Conservation (phyloP, 1,140 invertebrate genomes). For the Xylocopa sonorina region DNA sequence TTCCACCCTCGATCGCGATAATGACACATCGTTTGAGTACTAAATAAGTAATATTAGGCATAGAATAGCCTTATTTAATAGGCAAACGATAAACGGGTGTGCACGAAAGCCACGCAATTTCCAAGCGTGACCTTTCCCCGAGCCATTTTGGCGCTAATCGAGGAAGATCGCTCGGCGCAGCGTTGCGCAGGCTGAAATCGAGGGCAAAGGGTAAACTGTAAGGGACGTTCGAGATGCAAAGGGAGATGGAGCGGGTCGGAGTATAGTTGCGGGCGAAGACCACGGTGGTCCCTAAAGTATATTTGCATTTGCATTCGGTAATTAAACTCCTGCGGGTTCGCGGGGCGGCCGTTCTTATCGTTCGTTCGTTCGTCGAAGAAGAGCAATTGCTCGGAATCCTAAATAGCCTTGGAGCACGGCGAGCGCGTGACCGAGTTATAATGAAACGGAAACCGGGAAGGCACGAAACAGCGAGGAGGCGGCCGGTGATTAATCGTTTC, state of each 20-base stretch:
- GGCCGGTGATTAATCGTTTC: conserved; percentile 57
- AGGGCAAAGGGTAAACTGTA: not conserved
- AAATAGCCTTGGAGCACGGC: conserved; percentile 45
- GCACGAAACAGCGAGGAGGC: conserved; percentile 42
- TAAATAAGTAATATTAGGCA: too few species aligned
- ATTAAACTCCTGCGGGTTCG: conserved; percentile 71
- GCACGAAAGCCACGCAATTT: conserved; percentile 33
- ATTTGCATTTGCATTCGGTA: conserved; percentile 77
- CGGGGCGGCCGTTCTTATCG: conserved; percentile 69
- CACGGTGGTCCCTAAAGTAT: conserved; percentile 70
- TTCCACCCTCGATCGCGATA: too few species aligned
- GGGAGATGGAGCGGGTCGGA: conserved; percentile 1
- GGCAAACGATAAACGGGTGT: too few species aligned
- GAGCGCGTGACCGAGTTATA: conserved; percentile 50
- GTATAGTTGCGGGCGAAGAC: conserved; percentile 49
- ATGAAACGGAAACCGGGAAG: conserved; percentile 49
- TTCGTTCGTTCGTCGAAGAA: conserved; percentile 62
- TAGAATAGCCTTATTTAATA: too few species aligned
- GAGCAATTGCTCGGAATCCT: conserved; percentile 61
- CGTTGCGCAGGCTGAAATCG: conserved; percentile 11
- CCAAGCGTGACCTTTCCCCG: not conserved
- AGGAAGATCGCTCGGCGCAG: conserved; percentile 34
- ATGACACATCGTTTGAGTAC: too few species aligned
- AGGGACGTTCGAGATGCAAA: not conserved
- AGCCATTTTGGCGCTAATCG: conserved; percentile 44